Percentiles rank a stretch among this genome's conserved stretches.
phyloP scores from a whole-genome alignment of 2,888 invertebrate species.

The Itoplectis maculator region DNA sequence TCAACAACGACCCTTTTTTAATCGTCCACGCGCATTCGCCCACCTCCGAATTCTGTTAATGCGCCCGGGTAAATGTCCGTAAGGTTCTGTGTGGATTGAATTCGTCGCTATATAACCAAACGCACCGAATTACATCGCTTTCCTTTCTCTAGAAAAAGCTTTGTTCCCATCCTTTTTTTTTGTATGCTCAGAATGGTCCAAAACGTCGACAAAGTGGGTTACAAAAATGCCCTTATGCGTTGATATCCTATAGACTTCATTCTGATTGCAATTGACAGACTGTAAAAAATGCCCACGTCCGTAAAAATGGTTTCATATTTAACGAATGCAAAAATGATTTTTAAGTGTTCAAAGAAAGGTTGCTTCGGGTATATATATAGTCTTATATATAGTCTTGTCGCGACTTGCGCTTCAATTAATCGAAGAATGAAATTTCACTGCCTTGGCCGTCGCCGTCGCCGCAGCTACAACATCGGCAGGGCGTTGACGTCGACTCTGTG shows the following conservation, averaged over 20 bases:
- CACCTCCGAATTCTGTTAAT: conserved; percentile 22
- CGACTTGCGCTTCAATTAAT: conserved; percentile 52
- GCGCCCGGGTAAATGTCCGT: conserved; percentile 34
- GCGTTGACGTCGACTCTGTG: conserved; percentile 57
- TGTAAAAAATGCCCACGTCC: too few relatives aligned
- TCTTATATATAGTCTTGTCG: too few relatives aligned
- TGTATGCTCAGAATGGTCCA: too few relatives aligned
- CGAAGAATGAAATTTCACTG: conserved; percentile 56
- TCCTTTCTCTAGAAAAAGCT: background rate
- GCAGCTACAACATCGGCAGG: conserved; percentile 30
- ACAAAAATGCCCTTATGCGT: too few relatives aligned
- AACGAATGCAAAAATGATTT: too few relatives aligned
- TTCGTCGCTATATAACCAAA: conserved; percentile 4
- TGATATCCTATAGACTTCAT: too few relatives aligned
- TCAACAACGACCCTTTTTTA: conserved; percentile 24
- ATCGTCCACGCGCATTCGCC: conserved; percentile 26
- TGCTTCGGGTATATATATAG: too few relatives aligned
- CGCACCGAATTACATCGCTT: conserved; percentile 9
- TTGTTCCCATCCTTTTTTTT: too few relatives aligned
- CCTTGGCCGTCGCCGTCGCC: conserved; percentile 36
- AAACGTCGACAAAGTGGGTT: too few relatives aligned
- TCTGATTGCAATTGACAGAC: too few relatives aligned
- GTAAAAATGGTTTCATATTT: too few relatives aligned
- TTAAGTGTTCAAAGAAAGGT: too few relatives aligned
- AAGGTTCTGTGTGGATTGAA: conserved; percentile 36